Conservation (phyloP, 2,797 vertebrate genomes). For the Rhinichthys osculus region DNA sequence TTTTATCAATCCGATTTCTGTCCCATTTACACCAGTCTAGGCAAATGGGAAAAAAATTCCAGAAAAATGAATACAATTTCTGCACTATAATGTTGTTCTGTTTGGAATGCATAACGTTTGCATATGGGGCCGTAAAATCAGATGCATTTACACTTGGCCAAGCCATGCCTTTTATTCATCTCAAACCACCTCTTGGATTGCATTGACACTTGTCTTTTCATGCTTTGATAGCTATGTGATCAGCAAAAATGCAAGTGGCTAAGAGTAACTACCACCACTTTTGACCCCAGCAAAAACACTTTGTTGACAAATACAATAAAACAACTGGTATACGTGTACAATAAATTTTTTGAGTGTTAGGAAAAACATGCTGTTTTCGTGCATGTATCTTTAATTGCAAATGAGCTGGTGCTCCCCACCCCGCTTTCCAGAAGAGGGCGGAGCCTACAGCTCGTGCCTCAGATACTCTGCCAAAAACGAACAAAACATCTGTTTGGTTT, state of each 20-base stretch:
- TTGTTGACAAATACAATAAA: neutral
- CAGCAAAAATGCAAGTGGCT: neutral
- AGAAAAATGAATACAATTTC: neutral
- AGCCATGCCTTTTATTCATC: neutral
- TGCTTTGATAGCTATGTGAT: neutral
- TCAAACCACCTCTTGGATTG: neutral
- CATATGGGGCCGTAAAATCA: neutral
- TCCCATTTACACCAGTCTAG: neutral
- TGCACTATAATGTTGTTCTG: neutral
- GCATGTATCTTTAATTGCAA: no score
- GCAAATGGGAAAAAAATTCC: neutral
- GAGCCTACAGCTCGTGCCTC: no score
- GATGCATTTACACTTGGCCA: neutral
- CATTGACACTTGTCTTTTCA: neutral
- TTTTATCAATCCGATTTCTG: neutral
- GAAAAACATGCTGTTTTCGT: no score
- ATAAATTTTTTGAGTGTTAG: no score
- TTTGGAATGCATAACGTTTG: neutral
- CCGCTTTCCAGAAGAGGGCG: no score
- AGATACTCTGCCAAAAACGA: no score
- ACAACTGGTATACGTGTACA: neutral
- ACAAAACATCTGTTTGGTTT: no score
- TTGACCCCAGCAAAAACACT: neutral
- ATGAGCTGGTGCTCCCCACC: no score
- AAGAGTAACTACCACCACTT: neutral